phyloP scores from a whole-genome alignment of 1,140 invertebrate species.

The Yoshiicerus persimilis region DNA sequence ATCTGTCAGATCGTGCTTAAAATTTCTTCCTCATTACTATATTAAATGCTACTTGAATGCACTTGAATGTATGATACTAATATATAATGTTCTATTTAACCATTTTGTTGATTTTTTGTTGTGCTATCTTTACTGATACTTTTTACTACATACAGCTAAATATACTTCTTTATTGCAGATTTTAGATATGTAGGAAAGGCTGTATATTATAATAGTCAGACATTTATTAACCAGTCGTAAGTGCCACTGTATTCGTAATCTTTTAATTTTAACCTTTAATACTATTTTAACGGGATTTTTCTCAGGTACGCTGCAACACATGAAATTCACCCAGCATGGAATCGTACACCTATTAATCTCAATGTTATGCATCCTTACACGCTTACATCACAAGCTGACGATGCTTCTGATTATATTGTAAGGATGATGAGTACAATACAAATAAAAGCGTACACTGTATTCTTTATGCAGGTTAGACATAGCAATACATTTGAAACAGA shows the following conservation, averaged over 20 bases:
- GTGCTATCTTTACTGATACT: background rate
- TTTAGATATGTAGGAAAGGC: background rate
- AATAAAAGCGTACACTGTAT: background rate
- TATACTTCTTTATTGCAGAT: background rate
- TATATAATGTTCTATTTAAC: background rate
- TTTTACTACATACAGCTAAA: background rate
- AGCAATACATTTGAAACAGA: background rate
- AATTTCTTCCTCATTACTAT: background rate
- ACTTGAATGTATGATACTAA: too few species aligned
- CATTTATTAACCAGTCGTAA: background rate
- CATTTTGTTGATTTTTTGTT: background rate
- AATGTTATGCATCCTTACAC: background rate
- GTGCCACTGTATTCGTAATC: background rate
- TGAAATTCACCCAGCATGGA: background rate
- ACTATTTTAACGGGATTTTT: background rate
- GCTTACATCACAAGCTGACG: background rate
- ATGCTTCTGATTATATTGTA: background rate
- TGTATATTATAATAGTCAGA: background rate
- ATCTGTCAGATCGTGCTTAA: background rate
- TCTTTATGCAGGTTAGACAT: background rate
- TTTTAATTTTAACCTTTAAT: background rate
- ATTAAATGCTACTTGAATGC: background rate
- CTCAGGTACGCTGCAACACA: background rate
- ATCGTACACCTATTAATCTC: background rate
- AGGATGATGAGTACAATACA: background rate